A percentile compares a stretch with the other conserved stretches of the same genome.
These are phyloP conservation scores for Plagodis pulveraria DNA, from an alignment of 2,888 invertebrate species.

Conservation along the genomic window DNA sequence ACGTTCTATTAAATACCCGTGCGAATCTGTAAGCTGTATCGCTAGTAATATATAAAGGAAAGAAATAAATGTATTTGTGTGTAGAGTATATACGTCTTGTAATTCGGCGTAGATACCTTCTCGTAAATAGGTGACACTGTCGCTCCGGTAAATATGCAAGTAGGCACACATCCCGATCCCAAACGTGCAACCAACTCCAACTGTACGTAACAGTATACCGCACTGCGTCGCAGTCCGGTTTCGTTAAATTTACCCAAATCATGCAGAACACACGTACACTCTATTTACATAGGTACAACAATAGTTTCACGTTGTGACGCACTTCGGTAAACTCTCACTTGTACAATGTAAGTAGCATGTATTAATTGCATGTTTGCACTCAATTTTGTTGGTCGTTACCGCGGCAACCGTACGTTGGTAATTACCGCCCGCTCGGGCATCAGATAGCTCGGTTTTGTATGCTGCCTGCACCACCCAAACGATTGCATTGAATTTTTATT, in stretches of 20 bases:
- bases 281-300: slow-evolving; percentile 61
- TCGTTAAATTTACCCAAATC: slow-evolving; percentile 69
- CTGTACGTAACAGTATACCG: slow-evolving; percentile 52
- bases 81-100: too few relatives aligned
- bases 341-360: slow-evolving; percentile 34
- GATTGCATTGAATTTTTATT: slow-evolving; percentile 55
- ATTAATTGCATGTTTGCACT: slow-evolving; percentile 42
- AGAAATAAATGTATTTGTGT: too few relatives aligned
- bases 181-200: slow-evolving; percentile 35
- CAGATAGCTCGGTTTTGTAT: slow-evolving; percentile 42
- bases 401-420: slow-evolving; percentile 31
- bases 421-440: slow-evolving; percentile 34
- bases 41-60: too few relatives aligned
- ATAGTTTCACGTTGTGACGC: slow-evolving; percentile 51
- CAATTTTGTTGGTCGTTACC: slow-evolving; percentile 35
- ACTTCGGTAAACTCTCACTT: slow-evolving; percentile 31
- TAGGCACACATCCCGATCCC: background rate
- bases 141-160: too few relatives aligned
- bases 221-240: slow-evolving; percentile 70
- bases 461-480: slow-evolving; percentile 40
- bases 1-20: too few relatives aligned
- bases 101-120: too few relatives aligned
- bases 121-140: too few relatives aligned
- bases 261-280: slow-evolving; percentile 59
- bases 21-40: too few relatives aligned